These are phyloP conservation scores for Stichopus chloronotus DNA, from an alignment of 35 echinoderm and acorn worm genomes.

Conservation along the genomic window DNA sequence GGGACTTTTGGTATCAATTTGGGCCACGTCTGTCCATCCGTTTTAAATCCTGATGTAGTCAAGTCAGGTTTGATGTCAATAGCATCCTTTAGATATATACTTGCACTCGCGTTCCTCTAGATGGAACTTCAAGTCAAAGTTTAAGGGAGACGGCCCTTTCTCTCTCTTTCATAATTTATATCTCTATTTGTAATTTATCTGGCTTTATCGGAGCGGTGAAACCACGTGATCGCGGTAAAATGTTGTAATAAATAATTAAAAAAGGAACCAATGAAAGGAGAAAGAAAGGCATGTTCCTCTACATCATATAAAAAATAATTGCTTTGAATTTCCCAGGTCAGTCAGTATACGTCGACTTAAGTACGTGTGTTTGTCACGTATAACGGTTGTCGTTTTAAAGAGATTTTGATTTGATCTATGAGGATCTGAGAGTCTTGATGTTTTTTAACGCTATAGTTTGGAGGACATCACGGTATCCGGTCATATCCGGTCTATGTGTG, in stretches of 20 bases:
- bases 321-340: too few species aligned
- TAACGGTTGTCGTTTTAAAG: background rate
- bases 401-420: background rate
- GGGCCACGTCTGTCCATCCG: too few species aligned
- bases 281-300: too few species aligned
- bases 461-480: background rate
- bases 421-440: background rate
- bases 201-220: background rate
- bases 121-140: too few species aligned
- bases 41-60: too few species aligned
- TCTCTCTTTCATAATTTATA: background rate
- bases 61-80: too few species aligned
- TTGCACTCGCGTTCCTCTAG: too few species aligned
- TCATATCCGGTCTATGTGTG: background rate
- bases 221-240: background rate
- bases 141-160: background rate
- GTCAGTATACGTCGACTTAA: too few species aligned
- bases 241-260: background rate
- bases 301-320: too few species aligned
- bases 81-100: too few species aligned
- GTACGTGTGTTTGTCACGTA: background rate
- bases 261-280: too few species aligned
- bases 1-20: too few species aligned
- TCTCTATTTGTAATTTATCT: background rate
- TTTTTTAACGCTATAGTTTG: background rate